These are phyloP conservation scores for Drosophila borborema DNA, from an alignment of 2,888 invertebrate genomes.

Conservation along the genomic window DNA sequence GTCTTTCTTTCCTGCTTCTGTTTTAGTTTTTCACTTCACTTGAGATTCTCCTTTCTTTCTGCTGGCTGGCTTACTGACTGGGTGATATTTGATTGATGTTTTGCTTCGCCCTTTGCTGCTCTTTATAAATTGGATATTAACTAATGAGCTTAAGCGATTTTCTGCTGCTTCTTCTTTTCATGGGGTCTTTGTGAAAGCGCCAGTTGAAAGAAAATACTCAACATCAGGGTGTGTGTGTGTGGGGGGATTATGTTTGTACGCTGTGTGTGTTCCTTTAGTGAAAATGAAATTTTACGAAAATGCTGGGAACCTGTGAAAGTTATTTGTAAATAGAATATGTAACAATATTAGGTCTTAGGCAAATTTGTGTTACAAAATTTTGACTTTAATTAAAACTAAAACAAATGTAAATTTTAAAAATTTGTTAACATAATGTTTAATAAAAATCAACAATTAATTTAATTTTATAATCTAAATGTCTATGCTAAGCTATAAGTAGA, in stretches of 20 bases:
- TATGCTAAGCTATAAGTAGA: neutral
- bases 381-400: neutral
- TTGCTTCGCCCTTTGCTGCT: slow-evolving; percentile 35
- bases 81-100: slow-evolving; percentile 73
- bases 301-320: slow-evolving; percentile 48
- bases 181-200: slow-evolving; percentile 61
- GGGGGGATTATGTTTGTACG: slow-evolving; percentile 16
- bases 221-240: slow-evolving; percentile 3
- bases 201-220: slow-evolving; percentile 42
- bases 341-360: neutral
- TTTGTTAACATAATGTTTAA: too few relatives aligned
- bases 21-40: slow-evolving; percentile 28
- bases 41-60: slow-evolving; percentile 7
- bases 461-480: too few relatives aligned
- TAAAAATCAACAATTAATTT: too few relatives aligned
- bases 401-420: too few relatives aligned
- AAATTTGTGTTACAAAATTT: neutral
- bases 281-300: slow-evolving; percentile 43
- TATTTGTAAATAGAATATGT: slow-evolving; percentile 45
- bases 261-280: slow-evolving; percentile 53
- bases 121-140: slow-evolving; percentile 79
- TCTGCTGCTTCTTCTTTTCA: slow-evolving; percentile 11
- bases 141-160: slow-evolving; percentile 78
- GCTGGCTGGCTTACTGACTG: slow-evolving; percentile 8
- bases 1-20: slow-evolving; percentile 31